Evolutionary conservation across 2,797 vertebrate species (phyloP).

Genomic region (Schizopygopsis malacanthus): DNA sequence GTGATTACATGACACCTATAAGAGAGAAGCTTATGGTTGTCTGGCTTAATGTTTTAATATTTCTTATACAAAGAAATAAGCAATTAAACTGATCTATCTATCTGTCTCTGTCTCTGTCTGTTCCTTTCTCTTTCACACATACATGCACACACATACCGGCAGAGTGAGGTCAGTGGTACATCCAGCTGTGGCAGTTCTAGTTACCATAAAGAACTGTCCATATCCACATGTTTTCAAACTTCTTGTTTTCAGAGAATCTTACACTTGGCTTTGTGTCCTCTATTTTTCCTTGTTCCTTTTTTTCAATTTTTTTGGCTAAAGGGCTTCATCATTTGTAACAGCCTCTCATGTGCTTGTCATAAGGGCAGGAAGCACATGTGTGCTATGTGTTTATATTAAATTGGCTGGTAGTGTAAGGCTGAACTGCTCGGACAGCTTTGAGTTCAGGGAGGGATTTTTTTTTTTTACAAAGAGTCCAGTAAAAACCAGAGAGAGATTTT

Average conservation of each 20-base stretch:
- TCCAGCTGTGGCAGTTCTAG: constrained; percentile 25
- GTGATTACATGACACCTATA: no score
- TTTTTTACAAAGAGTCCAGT: not conserved
- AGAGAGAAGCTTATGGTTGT: no score
- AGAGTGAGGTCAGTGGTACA: constrained; percentile 38
- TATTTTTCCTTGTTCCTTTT: not conserved
- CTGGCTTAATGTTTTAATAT: no score
- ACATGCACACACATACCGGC: not conserved
- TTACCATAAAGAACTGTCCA: constrained; percentile 7
- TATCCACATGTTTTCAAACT: constrained; percentile 20
- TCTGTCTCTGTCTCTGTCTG: no score
- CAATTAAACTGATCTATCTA: no score
- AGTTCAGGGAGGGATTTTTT: not conserved
- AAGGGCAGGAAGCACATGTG: constrained; percentile 18
- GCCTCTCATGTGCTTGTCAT: constrained; percentile 14
- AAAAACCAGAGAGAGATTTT: not conserved
- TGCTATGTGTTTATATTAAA: constrained; percentile 14
- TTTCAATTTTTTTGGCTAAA: constrained; percentile 5
- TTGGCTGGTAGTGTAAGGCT: not conserved
- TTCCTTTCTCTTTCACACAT: not conserved
- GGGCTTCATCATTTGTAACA: not conserved
- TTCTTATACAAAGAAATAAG: no score
- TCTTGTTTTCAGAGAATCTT: constrained; percentile 3
- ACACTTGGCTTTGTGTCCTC: not conserved
- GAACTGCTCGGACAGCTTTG: constrained; percentile 12